These are phyloP conservation scores for Caenorhabditis angaria DNA, from an alignment of 2,888 invertebrate species.

Conservation along the genomic window DNA sequence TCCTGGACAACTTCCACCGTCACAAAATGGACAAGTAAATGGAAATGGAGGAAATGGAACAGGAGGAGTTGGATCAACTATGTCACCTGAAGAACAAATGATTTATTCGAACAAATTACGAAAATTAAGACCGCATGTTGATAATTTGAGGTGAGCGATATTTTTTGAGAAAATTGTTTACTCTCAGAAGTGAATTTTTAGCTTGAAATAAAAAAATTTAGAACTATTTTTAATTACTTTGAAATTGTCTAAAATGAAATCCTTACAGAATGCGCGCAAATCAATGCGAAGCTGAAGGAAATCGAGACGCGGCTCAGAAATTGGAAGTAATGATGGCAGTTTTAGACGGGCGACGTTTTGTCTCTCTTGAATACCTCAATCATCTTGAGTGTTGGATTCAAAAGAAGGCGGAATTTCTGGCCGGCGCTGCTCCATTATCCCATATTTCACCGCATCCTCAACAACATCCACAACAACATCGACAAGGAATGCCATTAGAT, in stretches of 20 bases:
- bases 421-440: constrained; percentile 5
- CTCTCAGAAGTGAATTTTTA: constrained; percentile 1
- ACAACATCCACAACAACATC: constrained; percentile 6
- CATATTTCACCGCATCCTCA: constrained; percentile 7
- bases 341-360: constrained; percentile 55
- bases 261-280: constrained; percentile 43
- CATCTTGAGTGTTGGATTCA: constrained; percentile 61
- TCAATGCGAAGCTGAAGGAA: constrained; percentile 48
- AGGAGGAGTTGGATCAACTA: constrained; percentile 9
- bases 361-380: constrained; percentile 56
- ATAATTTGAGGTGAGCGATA: constrained; percentile 40
- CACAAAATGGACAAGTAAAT: too few species aligned
- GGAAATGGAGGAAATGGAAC: too few species aligned
- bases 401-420: constrained; percentile 56
- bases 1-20: constrained; percentile 25
- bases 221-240: too few species aligned
- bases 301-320: constrained; percentile 52
- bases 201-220: constrained; percentile 1
- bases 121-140: constrained; percentile 45
- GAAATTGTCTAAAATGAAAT: not conserved
- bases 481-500: constrained; percentile 29
- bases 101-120: constrained; percentile 50
- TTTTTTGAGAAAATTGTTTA: not conserved
- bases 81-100: constrained; percentile 30
- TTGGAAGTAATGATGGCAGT: constrained; percentile 59